Conservation (phyloP, 2,888 invertebrate species). For the Scaptomyza polygonia region DNA sequence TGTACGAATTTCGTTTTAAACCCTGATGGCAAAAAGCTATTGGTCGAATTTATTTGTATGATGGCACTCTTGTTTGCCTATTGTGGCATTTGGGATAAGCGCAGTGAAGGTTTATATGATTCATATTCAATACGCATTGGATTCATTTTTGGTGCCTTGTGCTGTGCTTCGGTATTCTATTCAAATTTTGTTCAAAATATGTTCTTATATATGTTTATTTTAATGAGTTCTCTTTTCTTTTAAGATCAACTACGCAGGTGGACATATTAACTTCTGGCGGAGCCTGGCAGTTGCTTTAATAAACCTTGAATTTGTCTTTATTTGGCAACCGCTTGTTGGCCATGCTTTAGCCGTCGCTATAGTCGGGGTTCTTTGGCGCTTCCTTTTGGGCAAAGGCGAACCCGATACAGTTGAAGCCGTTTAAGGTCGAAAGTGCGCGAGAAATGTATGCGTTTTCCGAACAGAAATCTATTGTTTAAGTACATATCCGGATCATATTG, state of each 20-base stretch:
- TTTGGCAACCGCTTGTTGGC: constrained; percentile 35
- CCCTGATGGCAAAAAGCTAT: too few relatives aligned
- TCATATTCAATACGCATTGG: constrained; percentile 37
- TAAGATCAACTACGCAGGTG: constrained; percentile 6
- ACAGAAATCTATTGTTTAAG: too few relatives aligned
- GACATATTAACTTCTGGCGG: constrained; percentile 44
- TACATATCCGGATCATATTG: too few relatives aligned
- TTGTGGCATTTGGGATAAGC: constrained; percentile 45
- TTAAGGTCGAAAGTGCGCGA: too few relatives aligned
- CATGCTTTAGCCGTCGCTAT: constrained; percentile 6
- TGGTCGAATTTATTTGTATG: constrained; percentile 20
- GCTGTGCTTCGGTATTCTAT: constrained; percentile 28
- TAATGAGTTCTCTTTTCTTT: not conserved
- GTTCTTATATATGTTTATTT: not conserved
- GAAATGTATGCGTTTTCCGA: too few relatives aligned
- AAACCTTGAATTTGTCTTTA: not conserved
- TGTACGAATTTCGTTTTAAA: too few relatives aligned
- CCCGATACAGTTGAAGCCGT: not conserved
- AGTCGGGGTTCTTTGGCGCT: constrained; percentile 43
- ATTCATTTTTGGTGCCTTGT: constrained; percentile 15
- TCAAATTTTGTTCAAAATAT: not conserved
- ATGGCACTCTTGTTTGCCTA: constrained; percentile 23
- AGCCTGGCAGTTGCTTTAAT: constrained; percentile 9
- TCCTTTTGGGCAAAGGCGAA: not conserved
- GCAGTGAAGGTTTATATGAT: constrained; percentile 23